phyloP scores from a whole-genome alignment of 1,140 invertebrate species.

The Thereuonema tuberculata region DNA sequence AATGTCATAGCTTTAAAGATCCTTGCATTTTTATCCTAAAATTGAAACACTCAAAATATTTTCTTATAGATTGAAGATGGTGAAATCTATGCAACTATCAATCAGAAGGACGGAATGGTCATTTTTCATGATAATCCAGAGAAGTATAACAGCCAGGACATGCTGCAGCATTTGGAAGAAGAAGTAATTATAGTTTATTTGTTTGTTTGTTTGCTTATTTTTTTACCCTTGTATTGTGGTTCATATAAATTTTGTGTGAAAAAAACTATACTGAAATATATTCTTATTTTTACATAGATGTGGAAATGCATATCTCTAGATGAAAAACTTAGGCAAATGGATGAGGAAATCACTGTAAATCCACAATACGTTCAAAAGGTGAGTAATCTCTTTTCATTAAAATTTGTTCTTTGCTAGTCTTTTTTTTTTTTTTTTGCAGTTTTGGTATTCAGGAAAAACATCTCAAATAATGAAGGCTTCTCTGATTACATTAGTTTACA shows the following conservation, averaged over 20 bases:
- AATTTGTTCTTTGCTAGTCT: neutral
- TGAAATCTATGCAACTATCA: slow-evolving; percentile 93
- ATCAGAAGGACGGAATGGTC: slow-evolving; percentile 97
- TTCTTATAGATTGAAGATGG: slow-evolving; percentile 76
- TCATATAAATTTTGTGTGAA: neutral
- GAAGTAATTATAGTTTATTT: slow-evolving; percentile 37
- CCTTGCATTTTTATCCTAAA: too few species aligned
- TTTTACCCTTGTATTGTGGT: too few species aligned
- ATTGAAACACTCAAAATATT: too few species aligned
- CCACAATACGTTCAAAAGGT: slow-evolving; percentile 69
- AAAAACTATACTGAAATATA: neutral
- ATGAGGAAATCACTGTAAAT: slow-evolving; percentile 83
- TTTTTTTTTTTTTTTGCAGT: neutral
- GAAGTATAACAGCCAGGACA: slow-evolving; percentile 77
- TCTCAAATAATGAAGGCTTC: too few species aligned
- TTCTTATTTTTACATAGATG: slow-evolving; percentile 44
- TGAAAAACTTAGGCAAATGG: slow-evolving; percentile 75
- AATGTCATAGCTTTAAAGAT: too few species aligned
- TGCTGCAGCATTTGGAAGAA: slow-evolving; percentile 70
- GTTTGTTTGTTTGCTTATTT: too few species aligned
- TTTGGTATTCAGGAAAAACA: too few species aligned
- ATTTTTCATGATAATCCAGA: slow-evolving; percentile 91
- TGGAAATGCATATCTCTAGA: slow-evolving; percentile 70
- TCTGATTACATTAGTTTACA: too few species aligned
- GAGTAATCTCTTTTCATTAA: slow-evolving; percentile 4